Evolutionary conservation across 2,797 vertebrate genomes (phyloP), one percentile per base, ranked within the genome.

Genomic region (Tragopan temminckii): DNA sequence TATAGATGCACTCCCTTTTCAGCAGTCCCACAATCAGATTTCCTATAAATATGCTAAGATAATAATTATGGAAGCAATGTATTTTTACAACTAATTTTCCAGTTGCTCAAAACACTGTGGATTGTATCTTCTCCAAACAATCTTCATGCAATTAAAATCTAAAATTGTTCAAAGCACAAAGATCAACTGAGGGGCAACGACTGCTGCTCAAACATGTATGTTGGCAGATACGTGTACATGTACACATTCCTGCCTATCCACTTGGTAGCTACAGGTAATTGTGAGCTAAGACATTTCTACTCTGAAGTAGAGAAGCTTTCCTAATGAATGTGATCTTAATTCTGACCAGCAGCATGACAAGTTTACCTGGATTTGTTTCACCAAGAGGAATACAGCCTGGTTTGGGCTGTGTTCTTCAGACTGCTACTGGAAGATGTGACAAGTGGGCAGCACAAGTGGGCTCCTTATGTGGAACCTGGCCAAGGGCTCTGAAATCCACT

Each of bases 401-500:
- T 70, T 36, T 42, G 31, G 48, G 19, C 31, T 9, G 17, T 13
- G 12, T 19, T 53, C 76, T 85, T 84, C 2, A 8, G 59, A 31
- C 20, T 4, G 10, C 38, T 72, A 63, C 63, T 1, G 5, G 52
- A 85, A 43, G 68, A 87, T 0, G 18, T 29, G 58, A 71, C 0
- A 7, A 46, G 25, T 2, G 43, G 20, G 40, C 57, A 78, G 66
- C 68, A 80, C 53, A 82, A 90, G 63, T 23, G 42, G 42, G 42
- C 8, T 43, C 33, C 31, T 24, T 31, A 63, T 3, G 27, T 1
- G 5, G 43, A 74, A 61, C 23, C 42, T 31, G 35, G n/a, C 3
- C 40, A 0, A 2, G 0, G 0, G 46, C 48, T 53, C 33, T 0
- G 2, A 70, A 35, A 78, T 20, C 0, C 5, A 31, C 48, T 77